Evolutionary conservation across 2,888 invertebrate species (phyloP), one percentile per base, ranked within the genome.

Genomic region (Corbicula japonica): DNA sequence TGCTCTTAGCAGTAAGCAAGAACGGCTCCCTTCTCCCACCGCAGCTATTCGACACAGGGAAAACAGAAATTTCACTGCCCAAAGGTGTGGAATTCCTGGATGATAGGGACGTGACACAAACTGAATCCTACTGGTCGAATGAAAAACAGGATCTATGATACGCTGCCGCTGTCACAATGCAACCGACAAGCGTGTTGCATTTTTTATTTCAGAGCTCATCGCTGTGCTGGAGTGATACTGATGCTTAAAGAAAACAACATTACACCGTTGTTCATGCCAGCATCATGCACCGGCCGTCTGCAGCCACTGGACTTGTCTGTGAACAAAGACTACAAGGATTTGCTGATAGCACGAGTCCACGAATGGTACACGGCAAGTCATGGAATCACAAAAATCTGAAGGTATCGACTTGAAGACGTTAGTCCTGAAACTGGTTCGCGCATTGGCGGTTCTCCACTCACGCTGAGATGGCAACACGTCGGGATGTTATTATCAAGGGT

Each of bases 31-130:
- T 85, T 28, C 63, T 84, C 1, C 85, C 85, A 1, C 84, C 84
- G 1, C 84, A 85, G 46, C 48, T 86, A 10, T 76, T 85, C 44
- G 85, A 85, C 66, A 56, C 58, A n/a, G n/a, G n/a, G n/a, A n/a
- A n/a, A n/a, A n/a, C n/a, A 10, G 72, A 85, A 15, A 18, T 41
- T 18, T 85, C 80, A 38, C 69, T 82, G 21, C 80, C 80, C 0
- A 63, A 74, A 10, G 75, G 26, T 54, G 69, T 84, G 0, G 35
- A 34, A 0, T 84, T 83, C 63, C 82, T 80, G 1, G 52, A n/a
- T 8, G 60, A 56, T 0, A 84, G 78, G 84, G 72, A 78, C 56
- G 35, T 82, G 0, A 72, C 63, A 0, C 71, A 66, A 41, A 76
- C 75, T 2, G 78, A 81, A 12, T 38, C 56, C 0, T 82, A 82